These are phyloP conservation scores for Parauchenoglanis ngamensis DNA, from an alignment of 2,797 vertebrate species.

Conservation along the genomic window DNA sequence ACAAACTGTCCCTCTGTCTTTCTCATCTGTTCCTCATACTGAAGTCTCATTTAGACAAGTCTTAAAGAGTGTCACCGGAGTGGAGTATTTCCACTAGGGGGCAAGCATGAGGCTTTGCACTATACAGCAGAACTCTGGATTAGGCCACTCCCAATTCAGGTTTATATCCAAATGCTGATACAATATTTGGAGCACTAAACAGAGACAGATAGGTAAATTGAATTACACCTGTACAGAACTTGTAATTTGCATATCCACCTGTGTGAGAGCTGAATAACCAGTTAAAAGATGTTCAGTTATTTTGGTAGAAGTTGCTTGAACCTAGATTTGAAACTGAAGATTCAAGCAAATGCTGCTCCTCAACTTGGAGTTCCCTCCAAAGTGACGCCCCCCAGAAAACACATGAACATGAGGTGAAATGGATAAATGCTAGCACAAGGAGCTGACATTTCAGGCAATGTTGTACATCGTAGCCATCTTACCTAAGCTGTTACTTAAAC, in stretches of 20 bases:
- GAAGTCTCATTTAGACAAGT: neutral
- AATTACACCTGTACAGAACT: neutral
- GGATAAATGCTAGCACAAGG: neutral
- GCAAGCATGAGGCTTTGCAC: constrained; percentile 23
- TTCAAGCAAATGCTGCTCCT: neutral
- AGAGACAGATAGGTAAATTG: neutral
- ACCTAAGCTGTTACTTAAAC: neutral
- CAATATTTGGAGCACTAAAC: neutral
- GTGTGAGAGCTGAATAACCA: neutral
- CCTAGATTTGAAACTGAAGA: neutral
- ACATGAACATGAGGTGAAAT: neutral
- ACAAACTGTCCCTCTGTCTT: neutral
- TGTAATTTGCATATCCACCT: neutral
- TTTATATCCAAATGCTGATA: neutral
- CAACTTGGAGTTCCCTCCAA: neutral
- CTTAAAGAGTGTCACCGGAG: neutral
- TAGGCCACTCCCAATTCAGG: neutral
- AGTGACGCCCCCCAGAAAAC: neutral
- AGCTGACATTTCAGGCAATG: neutral
- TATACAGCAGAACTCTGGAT: neutral
- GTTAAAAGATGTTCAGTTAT: neutral
- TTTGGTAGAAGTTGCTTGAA: neutral
- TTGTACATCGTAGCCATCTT: neutral
- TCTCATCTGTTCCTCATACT: neutral
- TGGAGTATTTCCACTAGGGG: constrained; percentile 42